Evolutionary conservation across 2,888 invertebrate species (phyloP).

Genomic region (Mycalesis mineus): DNA sequence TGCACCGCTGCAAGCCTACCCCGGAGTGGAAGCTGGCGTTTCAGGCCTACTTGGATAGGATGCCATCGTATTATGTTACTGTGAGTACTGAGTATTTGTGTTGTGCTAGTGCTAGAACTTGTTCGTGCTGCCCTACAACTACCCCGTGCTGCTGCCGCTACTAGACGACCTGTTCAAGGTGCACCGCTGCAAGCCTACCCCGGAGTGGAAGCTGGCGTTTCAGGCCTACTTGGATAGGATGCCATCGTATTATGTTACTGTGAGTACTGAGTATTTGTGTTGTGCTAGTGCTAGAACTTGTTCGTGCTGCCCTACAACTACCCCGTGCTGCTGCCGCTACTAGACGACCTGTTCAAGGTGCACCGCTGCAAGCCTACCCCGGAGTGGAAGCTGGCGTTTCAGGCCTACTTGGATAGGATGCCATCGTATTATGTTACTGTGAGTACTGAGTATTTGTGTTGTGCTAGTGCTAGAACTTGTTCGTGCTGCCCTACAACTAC

Average conservation of each 20-base stretch:
- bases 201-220: slow-evolving; percentile 95
- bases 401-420: slow-evolving; percentile 96
- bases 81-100: no score
- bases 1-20: slow-evolving; percentile 93
- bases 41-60: slow-evolving; percentile 95
- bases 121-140: slow-evolving; percentile 99
- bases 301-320: slow-evolving; percentile 99
- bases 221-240: slow-evolving; percentile 96
- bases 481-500: slow-evolving; percentile 99
- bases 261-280: no score
- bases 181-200: slow-evolving; percentile 93
- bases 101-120: slow-evolving; percentile 98
- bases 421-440: slow-evolving; percentile 95
- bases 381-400: slow-evolving; percentile 95
- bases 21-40: slow-evolving; percentile 95
- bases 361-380: slow-evolving; percentile 94
- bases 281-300: slow-evolving; percentile 97
- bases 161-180: slow-evolving; percentile 96
- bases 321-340: slow-evolving; percentile 92
- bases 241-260: slow-evolving; percentile 95
- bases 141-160: slow-evolving; percentile 93
- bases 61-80: slow-evolving; percentile 96
- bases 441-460: no score
- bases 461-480: no score
- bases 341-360: slow-evolving; percentile 96